phyloP scores from a whole-genome alignment of 1,140 invertebrate species.

The Leptinotarsa defecta region DNA sequence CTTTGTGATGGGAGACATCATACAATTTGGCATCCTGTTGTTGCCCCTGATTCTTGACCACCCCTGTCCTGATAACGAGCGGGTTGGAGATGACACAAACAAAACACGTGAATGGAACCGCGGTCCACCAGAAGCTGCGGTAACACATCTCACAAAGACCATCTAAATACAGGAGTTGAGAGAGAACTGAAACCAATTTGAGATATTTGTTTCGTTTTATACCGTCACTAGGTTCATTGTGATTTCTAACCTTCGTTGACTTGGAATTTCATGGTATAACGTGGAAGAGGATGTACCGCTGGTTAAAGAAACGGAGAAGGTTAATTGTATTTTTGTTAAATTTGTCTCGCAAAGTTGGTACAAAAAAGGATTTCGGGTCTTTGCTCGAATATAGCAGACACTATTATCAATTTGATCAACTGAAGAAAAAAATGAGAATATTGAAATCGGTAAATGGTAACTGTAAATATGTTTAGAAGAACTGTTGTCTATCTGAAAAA shows the following conservation, averaged over 20 bases:
- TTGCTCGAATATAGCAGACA: background rate
- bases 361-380: background rate
- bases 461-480: too few species aligned
- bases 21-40: conserved; percentile 37
- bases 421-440: background rate
- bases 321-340: conserved; percentile 14
- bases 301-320: conserved; percentile 14
- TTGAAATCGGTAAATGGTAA: too few species aligned
- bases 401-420: background rate
- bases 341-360: conserved; percentile 7
- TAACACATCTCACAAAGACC: conserved; percentile 14
- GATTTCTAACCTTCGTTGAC: conserved; percentile 38
- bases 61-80: conserved; percentile 40
- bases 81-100: conserved; percentile 27
- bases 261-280: conserved; percentile 39
- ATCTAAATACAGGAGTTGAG: background rate
- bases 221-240: conserved; percentile 33
- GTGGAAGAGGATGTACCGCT: conserved; percentile 11
- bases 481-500: too few species aligned
- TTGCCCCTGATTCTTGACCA: conserved; percentile 37
- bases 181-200: background rate
- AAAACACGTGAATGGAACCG: conserved; percentile 13
- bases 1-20: conserved; percentile 39
- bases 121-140: background rate
- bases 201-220: conserved; percentile 34